Percentiles rank a stretch among this genome's conserved stretches.
These are phyloP conservation scores for Cephus sareptanus DNA, from an alignment of 2,888 invertebrate species.

Conservation along the genomic window DNA sequence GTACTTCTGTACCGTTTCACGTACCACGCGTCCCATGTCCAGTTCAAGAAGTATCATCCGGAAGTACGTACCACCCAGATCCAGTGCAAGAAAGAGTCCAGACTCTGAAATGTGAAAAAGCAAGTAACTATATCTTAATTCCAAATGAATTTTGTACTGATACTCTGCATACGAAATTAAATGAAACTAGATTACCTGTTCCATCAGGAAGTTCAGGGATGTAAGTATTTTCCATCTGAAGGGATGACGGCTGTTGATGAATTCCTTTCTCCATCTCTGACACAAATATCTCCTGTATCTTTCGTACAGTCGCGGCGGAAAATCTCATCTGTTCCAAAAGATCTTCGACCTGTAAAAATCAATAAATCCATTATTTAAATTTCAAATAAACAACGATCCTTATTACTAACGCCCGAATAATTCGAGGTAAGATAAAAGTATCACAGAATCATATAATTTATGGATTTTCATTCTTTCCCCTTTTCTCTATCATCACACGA, in stretches of 20 bases:
- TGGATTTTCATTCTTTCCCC: background rate
- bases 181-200: slow-evolving; percentile 67
- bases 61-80: slow-evolving; percentile 87
- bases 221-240: slow-evolving; percentile 84
- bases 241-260: slow-evolving; percentile 72
- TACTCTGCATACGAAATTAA: background rate
- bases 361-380: background rate
- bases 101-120: slow-evolving; percentile 66
- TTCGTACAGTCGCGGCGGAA: slow-evolving; percentile 66
- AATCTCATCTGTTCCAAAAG: slow-evolving; percentile 57
- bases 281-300: slow-evolving; percentile 72
- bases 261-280: slow-evolving; percentile 75
- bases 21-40: slow-evolving; percentile 68
- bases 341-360: slow-evolving; percentile 49
- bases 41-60: slow-evolving; percentile 77
- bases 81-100: slow-evolving; percentile 80
- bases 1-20: slow-evolving; percentile 74
- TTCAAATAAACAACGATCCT: background rate
- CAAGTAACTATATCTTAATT: background rate
- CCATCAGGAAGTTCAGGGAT: slow-evolving; percentile 79
- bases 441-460: background rate
- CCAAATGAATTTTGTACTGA: background rate
- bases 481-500: background rate
- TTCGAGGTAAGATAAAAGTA: background rate
- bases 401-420: background rate